Evolutionary conservation across 2,113 vertebrate species (phyloP).

Genomic region (Nipponia nippon): DNA sequence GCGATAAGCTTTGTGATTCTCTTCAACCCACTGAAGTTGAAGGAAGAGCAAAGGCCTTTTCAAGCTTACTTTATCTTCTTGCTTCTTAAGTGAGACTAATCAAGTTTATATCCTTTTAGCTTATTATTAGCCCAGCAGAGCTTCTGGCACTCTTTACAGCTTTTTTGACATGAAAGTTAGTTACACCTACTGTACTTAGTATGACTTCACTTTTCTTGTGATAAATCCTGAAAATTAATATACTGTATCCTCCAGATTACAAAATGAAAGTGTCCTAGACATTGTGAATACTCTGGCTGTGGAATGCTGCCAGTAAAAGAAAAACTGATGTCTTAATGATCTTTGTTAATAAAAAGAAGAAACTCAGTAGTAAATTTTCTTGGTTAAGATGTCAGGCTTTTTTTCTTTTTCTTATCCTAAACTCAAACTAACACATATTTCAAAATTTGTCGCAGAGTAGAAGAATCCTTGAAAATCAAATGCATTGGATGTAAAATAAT

Average conservation of each 20-base stretch:
- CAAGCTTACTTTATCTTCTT: slow-evolving; percentile 61
- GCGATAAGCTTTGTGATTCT: slow-evolving; percentile 50
- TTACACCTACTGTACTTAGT: slow-evolving; percentile 56
- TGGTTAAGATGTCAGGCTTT: neutral
- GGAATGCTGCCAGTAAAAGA: slow-evolving; percentile 66
- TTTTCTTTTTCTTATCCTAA: neutral
- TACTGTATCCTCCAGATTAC: slow-evolving; percentile 71
- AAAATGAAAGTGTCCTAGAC: slow-evolving; percentile 65
- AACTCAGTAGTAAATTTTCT: slow-evolving; percentile 33
- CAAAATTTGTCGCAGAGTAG: neutral
- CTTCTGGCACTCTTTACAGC: slow-evolving; percentile 57
- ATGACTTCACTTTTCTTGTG: slow-evolving; percentile 63
- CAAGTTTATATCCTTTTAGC: slow-evolving; percentile 61
- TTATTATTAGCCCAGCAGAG: slow-evolving; percentile 48
- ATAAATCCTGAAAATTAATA: slow-evolving; percentile 78
- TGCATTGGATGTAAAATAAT: neutral
- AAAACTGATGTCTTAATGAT: slow-evolving; percentile 66
- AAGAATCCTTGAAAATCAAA: neutral
- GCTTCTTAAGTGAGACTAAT: slow-evolving; percentile 58
- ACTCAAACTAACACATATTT: neutral
- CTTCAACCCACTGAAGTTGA: slow-evolving; percentile 39
- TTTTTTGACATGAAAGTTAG: slow-evolving; percentile 58
- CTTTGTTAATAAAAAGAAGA: slow-evolving; percentile 61
- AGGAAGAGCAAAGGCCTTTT: slow-evolving; percentile 60
- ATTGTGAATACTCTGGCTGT: slow-evolving; percentile 53